Evolutionary conservation across 1,140 invertebrate species (phyloP), one percentile per base, ranked within the genome.

Genomic region (Drosophila dunni): DNA sequence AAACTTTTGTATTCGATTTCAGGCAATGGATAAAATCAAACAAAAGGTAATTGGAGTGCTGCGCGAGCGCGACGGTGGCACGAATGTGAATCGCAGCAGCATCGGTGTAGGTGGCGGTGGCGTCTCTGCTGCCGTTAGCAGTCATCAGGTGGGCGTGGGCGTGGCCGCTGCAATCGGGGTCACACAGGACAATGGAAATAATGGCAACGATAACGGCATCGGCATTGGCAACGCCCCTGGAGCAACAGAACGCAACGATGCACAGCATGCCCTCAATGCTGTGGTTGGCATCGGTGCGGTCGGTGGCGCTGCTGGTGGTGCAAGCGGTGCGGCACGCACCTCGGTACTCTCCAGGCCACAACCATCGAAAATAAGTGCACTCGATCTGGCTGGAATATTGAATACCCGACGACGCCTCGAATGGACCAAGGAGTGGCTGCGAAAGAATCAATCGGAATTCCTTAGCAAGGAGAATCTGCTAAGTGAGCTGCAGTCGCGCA

Each of bases 371-470:
- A 83, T 91, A 57, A 90, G 90, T 56, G 85, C 90, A n/a, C 56
- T 90, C 13, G 90, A 91, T 46, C 56, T 91, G 33, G 90, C 90
- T 34, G 90, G 90, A 24, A 91, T 91, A 67, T 73, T 91, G 53
- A 90, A 91, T 50, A 90, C 88, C 7, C 72, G 84, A 13, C 70
- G 91, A 15, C 71, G 91, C 5, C 69, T 92, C 8, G 91, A 92
- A 65, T 92, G 91, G 91, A 92, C 91, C 44, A 92, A 90, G 69
- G 91, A 92, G 48, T 92, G 91, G 91, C 76, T 92, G 67, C 86
- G 82, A 65, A 92, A 92, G 40, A 91, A 91, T 57, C 91, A 91
- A 64, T 74, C 81, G 17, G 86, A 92, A 34, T 91, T 92, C 38
- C 70, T 91, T 1, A 90, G 81, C 74, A 91, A 90, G 63, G 91